Percentiles rank a stretch among this genome's conserved stretches.
These are phyloP conservation scores for Steatocranus sp. DNA, from an alignment of 2,797 vertebrate species.

Conservation along the genomic window DNA sequence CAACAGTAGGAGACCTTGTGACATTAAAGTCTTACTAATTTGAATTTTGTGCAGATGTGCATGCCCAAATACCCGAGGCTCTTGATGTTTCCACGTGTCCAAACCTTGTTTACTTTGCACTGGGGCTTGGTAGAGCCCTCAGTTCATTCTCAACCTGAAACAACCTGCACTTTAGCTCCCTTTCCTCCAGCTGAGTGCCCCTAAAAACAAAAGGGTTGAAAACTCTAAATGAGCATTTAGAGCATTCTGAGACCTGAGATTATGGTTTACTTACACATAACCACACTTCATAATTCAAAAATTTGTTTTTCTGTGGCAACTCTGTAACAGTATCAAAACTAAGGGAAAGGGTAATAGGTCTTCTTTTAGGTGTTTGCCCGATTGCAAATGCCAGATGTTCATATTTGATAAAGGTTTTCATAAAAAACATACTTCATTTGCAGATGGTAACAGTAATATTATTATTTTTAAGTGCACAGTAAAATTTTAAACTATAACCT, in stretches of 20 bases:
- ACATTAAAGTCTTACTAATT: constrained; percentile 1
- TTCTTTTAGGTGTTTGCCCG: neutral
- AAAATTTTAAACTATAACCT: neutral
- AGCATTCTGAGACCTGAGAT: neutral
- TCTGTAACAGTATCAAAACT: neutral
- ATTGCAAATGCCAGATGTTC: neutral
- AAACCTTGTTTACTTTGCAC: neutral
- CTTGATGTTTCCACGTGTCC: neutral
- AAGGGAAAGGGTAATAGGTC: neutral
- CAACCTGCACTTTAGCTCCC: neutral
- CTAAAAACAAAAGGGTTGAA: neutral
- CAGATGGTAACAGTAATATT: neutral
- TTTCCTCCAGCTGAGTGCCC: neutral
- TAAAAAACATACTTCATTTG: neutral
- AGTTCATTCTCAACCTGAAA: neutral
- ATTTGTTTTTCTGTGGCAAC: neutral
- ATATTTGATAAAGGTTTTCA: neutral
- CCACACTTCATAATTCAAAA: neutral
- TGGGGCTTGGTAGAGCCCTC: neutral
- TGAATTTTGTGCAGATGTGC: neutral
- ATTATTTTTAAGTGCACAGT: neutral
- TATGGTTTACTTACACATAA: neutral
- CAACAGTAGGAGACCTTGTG: neutral
- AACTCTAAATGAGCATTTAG: neutral
- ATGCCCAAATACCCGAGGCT: neutral